phyloP scores from a whole-genome alignment of 2,113 vertebrate species.

The Chloropsis hardwickii region DNA sequence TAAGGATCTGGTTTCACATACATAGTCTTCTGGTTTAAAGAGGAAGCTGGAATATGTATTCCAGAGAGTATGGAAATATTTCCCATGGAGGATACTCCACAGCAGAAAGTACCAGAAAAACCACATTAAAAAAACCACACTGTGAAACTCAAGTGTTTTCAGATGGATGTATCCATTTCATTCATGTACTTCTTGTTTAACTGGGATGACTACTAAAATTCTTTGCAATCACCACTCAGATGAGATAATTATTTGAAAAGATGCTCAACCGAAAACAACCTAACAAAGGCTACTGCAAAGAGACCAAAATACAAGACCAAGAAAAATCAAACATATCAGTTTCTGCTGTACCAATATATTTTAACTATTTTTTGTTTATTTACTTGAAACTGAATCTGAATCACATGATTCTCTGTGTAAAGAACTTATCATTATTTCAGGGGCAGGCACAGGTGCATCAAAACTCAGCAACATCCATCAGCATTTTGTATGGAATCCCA shows the following conservation, averaged over 20 bases:
- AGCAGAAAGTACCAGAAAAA: conserved; percentile 12
- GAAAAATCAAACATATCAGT: not conserved
- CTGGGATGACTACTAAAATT: not conserved
- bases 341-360: not conserved
- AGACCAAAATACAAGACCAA: not conserved
- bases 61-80: not conserved
- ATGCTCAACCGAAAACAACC: not conserved
- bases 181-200: not conserved
- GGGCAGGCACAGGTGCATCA: not conserved
- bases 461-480: not conserved
- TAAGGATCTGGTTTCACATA: not conserved
- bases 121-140: not conserved
- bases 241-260: not conserved
- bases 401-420: not conserved
- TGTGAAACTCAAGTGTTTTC: not conserved
- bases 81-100: not conserved
- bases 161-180: not conserved
- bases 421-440: not conserved
- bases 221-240: not conserved
- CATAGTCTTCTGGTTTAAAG: not conserved
- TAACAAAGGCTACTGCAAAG: not conserved
- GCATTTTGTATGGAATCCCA: not conserved
- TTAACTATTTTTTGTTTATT: not conserved
- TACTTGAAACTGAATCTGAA: not conserved
- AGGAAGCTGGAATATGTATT: not conserved